Conservation (phyloP, 2,797 vertebrate species). For the Gouania willdenowi region DNA sequence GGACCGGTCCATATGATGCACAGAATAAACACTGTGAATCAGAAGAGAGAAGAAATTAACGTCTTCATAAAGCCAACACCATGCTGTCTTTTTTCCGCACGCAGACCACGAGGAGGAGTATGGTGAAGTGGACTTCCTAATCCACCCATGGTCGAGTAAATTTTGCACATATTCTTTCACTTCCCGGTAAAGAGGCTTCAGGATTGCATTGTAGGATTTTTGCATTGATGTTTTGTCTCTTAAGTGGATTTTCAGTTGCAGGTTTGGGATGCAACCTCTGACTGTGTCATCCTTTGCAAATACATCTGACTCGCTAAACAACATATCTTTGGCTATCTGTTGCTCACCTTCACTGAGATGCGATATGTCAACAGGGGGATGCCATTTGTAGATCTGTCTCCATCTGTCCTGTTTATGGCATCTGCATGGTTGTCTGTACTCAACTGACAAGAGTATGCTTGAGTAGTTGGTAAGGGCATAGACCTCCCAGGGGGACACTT, state of each 20-base stretch:
- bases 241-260: background rate
- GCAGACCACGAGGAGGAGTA: no score
- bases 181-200: no score
- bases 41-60: no score
- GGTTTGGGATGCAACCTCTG: background rate
- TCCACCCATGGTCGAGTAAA: no score
- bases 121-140: no score
- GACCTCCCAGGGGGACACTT: background rate
- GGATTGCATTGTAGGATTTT: no score
- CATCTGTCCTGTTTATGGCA: background rate
- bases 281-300: constrained; percentile 1
- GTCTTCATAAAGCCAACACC: no score
- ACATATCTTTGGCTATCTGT: background rate
- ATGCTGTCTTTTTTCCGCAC: no score
- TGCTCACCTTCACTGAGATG: constrained; percentile 9
- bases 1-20: no score
- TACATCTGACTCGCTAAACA: background rate
- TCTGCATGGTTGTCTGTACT: background rate
- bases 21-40: no score
- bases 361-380: constrained; percentile 14
- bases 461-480: no score
- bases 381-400: background rate
- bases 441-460: background rate
- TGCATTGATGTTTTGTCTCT: background rate
- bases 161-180: no score